These are phyloP conservation scores for Sicus ferrugineus DNA, from an alignment of 2,888 invertebrate genomes.

Conservation along the genomic window DNA sequence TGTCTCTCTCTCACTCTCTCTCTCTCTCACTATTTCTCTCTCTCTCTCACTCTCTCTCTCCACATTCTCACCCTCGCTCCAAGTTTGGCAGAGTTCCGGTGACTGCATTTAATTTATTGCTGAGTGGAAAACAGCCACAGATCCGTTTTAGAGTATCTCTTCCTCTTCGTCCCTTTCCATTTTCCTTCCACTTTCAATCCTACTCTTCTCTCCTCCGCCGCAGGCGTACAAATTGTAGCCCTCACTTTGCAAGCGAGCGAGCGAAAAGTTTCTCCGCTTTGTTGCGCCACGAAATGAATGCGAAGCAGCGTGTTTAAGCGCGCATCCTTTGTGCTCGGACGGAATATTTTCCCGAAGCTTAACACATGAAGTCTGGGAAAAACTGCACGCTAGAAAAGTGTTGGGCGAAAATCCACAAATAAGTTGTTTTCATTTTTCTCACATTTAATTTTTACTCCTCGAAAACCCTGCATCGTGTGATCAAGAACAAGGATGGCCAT, in stretches of 20 bases:
- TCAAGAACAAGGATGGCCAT: not conserved
- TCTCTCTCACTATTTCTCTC: constrained; percentile 15
- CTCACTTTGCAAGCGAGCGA: not conserved
- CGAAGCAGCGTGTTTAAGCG: not conserved
- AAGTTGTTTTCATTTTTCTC: not conserved
- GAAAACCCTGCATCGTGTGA: not conserved
- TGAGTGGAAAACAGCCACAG: constrained; percentile 38
- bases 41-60: not conserved
- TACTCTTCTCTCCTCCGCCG: not conserved
- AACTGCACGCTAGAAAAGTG: not conserved
- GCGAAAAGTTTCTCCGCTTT: constrained; percentile 8
- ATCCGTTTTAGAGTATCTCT: constrained; percentile 28
- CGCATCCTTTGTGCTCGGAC: not conserved
- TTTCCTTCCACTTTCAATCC: not conserved
- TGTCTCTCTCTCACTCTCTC: constrained; percentile 21
- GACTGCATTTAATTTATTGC: constrained; percentile 42
- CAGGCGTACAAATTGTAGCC: not conserved
- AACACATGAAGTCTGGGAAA: not conserved
- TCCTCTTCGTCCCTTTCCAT: not conserved
- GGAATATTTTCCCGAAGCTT: constrained; percentile 7
- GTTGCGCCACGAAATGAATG: not conserved
- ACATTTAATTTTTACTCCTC: not conserved
- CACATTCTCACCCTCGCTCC: no score
- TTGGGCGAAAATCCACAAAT: constrained; percentile 12
- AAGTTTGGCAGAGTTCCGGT: constrained; percentile 37